phyloP scores from a whole-genome alignment of 2,113 vertebrate genomes.

The Gopherus flavomarginatus region DNA sequence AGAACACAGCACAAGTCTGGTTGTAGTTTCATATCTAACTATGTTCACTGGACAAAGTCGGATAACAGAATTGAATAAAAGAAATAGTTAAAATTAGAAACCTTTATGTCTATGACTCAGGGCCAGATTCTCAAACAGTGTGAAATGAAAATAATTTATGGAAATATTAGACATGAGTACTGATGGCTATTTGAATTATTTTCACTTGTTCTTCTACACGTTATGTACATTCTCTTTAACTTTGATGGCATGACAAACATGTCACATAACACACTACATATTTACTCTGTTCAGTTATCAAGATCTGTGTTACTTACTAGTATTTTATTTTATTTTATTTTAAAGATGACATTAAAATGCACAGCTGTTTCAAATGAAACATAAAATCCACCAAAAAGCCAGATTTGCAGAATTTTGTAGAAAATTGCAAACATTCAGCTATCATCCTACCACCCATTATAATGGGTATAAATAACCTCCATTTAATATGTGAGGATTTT shows the following conservation, averaged over 20 bases:
- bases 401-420: conserved; percentile 77
- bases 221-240: conserved; percentile 53
- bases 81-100: not conserved
- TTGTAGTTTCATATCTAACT: not conserved
- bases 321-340: conserved; percentile 55
- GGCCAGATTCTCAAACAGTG: not conserved
- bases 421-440: conserved; percentile 75
- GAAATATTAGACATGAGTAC: not conserved
- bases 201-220: conserved; percentile 38
- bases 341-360: conserved; percentile 70
- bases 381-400: conserved; percentile 70
- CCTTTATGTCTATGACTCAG: not conserved
- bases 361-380: conserved; percentile 73
- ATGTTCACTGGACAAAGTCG: not conserved
- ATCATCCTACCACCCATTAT: conserved; percentile 72
- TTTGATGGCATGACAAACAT: conserved; percentile 47
- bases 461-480: conserved; percentile 76
- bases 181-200: not conserved
- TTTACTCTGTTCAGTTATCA: conserved; percentile 59
- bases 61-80: not conserved
- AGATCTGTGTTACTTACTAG: conserved; percentile 40
- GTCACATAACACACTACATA: conserved; percentile 48
- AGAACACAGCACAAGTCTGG: not conserved
- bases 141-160: not conserved
- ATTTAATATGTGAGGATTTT: conserved; percentile 72